Evolutionary conservation across 2,113 vertebrate species (phyloP).

Genomic region (Cardinalis cardinalis): DNA sequence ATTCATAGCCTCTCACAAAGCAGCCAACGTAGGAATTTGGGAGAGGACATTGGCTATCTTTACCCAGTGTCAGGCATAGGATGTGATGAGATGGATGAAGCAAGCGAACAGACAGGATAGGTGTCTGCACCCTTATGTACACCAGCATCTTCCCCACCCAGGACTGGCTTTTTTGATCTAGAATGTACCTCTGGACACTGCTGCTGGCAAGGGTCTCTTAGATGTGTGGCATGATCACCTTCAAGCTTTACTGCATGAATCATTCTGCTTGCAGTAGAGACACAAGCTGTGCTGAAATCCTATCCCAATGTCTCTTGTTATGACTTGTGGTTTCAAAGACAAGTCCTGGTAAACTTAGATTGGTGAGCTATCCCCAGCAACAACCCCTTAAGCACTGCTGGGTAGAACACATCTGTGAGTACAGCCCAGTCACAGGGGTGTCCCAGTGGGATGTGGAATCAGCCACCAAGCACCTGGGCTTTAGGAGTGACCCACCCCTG

Average conservation of each 20-base stretch:
- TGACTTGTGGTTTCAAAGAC: neutral
- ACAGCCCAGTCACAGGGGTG: neutral
- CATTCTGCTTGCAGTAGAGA: neutral
- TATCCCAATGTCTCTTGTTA: rapidly evolving
- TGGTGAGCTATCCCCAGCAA: neutral
- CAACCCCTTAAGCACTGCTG: neutral
- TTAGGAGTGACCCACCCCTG: neutral
- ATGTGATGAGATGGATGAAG: neutral
- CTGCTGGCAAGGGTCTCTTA: neutral
- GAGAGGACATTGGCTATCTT: neutral
- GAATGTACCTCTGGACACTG: neutral
- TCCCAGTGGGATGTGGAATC: neutral
- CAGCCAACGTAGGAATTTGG: neutral
- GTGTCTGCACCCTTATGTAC: no score
- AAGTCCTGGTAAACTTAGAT: neutral
- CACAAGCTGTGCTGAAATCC: neutral
- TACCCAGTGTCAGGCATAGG: no score
- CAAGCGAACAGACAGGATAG: neutral
- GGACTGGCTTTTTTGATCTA: neutral
- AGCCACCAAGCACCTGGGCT: neutral
- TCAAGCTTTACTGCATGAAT: neutral
- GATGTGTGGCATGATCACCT: no score
- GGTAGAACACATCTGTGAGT: neutral
- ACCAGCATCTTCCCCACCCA: rapidly evolving
- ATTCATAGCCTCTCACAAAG: neutral